Conservation (phyloP, 2,888 invertebrate genomes). For the Catocala sponsa region DNA sequence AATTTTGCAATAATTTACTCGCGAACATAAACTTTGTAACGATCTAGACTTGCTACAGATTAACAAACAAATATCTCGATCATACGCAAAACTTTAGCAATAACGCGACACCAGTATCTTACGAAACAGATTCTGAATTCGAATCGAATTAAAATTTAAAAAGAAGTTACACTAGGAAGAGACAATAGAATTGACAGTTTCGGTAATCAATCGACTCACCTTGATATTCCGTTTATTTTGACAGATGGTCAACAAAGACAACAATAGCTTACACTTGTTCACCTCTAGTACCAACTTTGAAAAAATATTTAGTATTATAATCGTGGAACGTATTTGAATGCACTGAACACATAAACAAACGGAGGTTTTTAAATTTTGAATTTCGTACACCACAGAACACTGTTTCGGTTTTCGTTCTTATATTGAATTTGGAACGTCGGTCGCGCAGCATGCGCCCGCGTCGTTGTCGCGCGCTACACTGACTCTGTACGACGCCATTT, state of each 20-base stretch:
- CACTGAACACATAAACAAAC: constrained; percentile 31
- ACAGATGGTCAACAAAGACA: constrained; percentile 81
- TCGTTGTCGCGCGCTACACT: constrained; percentile 76
- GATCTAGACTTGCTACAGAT: constrained; percentile 55
- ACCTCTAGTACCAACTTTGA: constrained; percentile 13
- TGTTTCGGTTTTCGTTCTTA: constrained; percentile 55
- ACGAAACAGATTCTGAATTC: constrained; percentile 22
- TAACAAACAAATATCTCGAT: constrained; percentile 38
- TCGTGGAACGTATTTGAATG: constrained; percentile 8
- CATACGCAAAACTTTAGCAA: constrained; percentile 41
- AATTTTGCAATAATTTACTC: constrained; percentile 62
- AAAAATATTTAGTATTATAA: constrained; percentile 19
- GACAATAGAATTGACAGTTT: constrained; percentile 53
- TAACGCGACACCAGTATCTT: constrained; percentile 28
- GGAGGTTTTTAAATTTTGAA: constrained; percentile 22
- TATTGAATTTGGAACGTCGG: constrained; percentile 50
- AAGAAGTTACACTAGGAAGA: constrained; percentile 30
- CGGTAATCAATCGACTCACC: constrained; percentile 73
- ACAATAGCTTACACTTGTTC: constrained; percentile 55
- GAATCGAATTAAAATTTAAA: constrained; percentile 12
- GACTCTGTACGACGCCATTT: constrained; percentile 75
- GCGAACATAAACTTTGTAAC: constrained; percentile 56
- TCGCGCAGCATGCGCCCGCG: constrained; percentile 73
- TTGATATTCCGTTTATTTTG: constrained; percentile 78
- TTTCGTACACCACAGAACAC: constrained; percentile 45